phyloP scores from a whole-genome alignment of 2,888 invertebrate species.

The Mycogona germanica region DNA sequence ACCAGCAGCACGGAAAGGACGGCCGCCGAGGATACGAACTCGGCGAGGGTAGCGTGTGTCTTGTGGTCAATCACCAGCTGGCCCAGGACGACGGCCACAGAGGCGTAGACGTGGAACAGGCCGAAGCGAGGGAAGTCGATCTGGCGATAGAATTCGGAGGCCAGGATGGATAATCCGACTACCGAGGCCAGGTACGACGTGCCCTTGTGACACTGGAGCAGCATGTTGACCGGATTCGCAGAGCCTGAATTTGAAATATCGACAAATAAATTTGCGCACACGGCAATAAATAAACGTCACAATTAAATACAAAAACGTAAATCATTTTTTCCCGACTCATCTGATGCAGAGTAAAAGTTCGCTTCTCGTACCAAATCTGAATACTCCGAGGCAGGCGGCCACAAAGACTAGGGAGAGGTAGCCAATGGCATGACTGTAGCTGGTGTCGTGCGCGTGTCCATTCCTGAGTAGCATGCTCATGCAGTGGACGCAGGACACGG shows the following conservation, averaged over 20 bases:
- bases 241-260: neutral
- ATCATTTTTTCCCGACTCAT: too few relatives aligned
- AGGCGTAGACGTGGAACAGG: conserved; percentile 9
- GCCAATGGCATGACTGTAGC: neutral
- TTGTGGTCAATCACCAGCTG: conserved; percentile 12
- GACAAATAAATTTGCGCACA: neutral
- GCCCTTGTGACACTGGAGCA: conserved; percentile 13
- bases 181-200: conserved; percentile 14
- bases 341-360: neutral
- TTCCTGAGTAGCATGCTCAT: conserved; percentile 9
- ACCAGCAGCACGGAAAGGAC: conserved; percentile 16
- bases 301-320: too few relatives aligned
- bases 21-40: conserved; percentile 16
- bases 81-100: conserved; percentile 8
- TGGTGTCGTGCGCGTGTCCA: neutral
- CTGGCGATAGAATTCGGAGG: conserved; percentile 17
- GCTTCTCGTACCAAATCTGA: conserved; percentile 5
- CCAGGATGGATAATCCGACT: conserved; percentile 17
- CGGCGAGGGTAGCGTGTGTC: conserved; percentile 8
- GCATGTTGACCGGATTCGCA: conserved; percentile 1
- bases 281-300: neutral
- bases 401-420: neutral
- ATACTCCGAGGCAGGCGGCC: neutral
- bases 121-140: conserved; percentile 10
- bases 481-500: conserved; percentile 9